Conservation (phyloP, 1,140 invertebrate species). For the Cyclargus thomasi region DNA sequence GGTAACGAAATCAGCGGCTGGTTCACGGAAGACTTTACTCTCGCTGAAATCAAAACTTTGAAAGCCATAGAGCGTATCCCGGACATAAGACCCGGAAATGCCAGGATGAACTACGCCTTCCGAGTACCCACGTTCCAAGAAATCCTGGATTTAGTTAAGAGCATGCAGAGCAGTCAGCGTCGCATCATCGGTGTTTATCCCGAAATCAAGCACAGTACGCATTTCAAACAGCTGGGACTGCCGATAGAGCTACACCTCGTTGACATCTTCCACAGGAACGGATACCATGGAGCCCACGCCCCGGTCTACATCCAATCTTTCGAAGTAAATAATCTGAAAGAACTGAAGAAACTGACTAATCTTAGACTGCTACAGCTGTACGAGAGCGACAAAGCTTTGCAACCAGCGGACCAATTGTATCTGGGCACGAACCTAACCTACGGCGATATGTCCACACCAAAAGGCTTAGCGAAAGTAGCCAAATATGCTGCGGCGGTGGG, state of each 20-base stretch:
- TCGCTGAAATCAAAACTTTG: conserved; percentile 60
- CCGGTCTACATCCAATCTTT: conserved; percentile 64
- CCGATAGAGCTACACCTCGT: conserved; percentile 55
- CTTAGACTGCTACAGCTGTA: conserved; percentile 55
- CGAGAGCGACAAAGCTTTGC: conserved; percentile 31
- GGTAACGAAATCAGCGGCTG: conserved; percentile 49
- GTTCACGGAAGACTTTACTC: conserved; percentile 69
- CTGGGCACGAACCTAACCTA: conserved; percentile 49
- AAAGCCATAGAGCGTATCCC: conserved; percentile 65
- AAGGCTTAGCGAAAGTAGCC: conserved; percentile 53
- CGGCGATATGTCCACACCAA: conserved; percentile 52
- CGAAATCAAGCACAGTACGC: conserved; percentile 61
- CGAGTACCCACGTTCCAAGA: conserved; percentile 59
- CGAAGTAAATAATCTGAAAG: conserved; percentile 61
- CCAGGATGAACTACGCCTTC: conserved; percentile 50
- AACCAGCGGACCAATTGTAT: conserved; percentile 52
- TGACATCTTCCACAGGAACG: conserved; percentile 49
- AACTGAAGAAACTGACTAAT: conserved; percentile 52
- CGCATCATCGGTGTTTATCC: conserved; percentile 58
- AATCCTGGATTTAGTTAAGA: conserved; percentile 61
- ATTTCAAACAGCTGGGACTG: conserved; percentile 52
- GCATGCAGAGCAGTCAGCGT: conserved; percentile 44
- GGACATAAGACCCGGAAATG: conserved; percentile 53
- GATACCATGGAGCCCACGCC: conserved; percentile 41
- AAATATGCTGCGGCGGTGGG: conserved; percentile 61